These are phyloP conservation scores for Tetragnatha versicolor DNA, from an alignment of 1,140 invertebrate genomes.

Conservation along the genomic window DNA sequence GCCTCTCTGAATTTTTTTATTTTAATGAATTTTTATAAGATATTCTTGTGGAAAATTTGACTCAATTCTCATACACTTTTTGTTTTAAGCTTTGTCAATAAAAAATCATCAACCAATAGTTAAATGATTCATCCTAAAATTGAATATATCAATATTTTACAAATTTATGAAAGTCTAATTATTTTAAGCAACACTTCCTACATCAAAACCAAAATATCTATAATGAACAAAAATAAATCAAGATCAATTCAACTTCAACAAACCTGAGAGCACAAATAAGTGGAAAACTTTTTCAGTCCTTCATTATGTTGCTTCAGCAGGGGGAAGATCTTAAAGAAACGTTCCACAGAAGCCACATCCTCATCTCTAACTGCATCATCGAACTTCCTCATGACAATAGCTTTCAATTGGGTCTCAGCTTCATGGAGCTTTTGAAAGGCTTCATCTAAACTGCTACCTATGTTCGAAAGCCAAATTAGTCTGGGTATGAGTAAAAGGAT, in stretches of 20 bases:
- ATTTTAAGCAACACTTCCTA: background rate
- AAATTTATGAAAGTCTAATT: background rate
- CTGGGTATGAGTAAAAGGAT: too few species aligned
- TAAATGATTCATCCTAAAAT: too few species aligned
- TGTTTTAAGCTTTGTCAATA: too few species aligned
- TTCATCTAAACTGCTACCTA: constrained; percentile 75
- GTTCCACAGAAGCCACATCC: constrained; percentile 89
- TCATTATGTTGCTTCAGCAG: constrained; percentile 89
- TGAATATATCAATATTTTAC: too few species aligned
- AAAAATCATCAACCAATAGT: too few species aligned
- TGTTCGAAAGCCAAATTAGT: constrained; percentile 60
- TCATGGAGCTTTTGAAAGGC: constrained; percentile 85
- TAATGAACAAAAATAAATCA: background rate
- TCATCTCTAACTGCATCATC: constrained; percentile 89
- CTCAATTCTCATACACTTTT: too few species aligned
- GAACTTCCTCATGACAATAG: constrained; percentile 81
- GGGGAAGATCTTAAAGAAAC: constrained; percentile 98
- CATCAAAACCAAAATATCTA: too few species aligned
- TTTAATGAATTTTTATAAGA: too few species aligned
- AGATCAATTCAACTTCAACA: background rate
- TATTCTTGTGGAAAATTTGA: too few species aligned
- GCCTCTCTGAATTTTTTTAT: too few species aligned
- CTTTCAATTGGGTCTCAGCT: constrained; percentile 79
- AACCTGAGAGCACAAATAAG: constrained; percentile 77
- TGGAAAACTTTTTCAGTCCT: constrained; percentile 90